These are phyloP conservation scores for Aradophagus sp. DNA, from an alignment of 1,140 invertebrate species.

Conservation along the genomic window DNA sequence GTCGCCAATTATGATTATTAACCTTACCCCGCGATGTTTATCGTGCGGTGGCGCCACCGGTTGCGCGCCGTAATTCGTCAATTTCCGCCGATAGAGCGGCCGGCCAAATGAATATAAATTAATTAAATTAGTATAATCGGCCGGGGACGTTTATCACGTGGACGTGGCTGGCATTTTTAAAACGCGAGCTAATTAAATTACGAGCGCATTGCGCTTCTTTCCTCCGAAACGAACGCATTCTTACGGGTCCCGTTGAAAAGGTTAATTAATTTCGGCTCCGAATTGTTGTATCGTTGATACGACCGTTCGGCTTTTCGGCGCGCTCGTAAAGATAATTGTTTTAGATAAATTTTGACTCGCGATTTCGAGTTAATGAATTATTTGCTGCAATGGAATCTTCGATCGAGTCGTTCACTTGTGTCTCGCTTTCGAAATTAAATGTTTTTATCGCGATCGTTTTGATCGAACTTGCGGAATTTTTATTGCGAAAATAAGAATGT, in stretches of 20 bases:
- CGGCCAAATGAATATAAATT: too few relatives aligned
- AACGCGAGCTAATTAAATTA: constrained; percentile 9
- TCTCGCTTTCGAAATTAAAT: too few relatives aligned
- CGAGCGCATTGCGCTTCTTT: constrained; percentile 5
- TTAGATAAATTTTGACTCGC: constrained; percentile 10
- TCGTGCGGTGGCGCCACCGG: background rate
- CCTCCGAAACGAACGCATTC: constrained; percentile 13
- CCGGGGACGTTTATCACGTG: background rate
- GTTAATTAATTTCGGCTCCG: constrained; percentile 9
- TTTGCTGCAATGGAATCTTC: too few relatives aligned
- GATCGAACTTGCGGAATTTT: too few relatives aligned
- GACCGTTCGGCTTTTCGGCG: background rate
- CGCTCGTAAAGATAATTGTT: constrained; percentile 13
- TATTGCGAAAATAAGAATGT: too few relatives aligned
- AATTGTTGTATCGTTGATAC: constrained; percentile 8
- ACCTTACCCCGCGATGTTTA: constrained; percentile 15
- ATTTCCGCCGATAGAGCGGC: constrained; percentile 26
- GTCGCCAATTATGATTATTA: constrained; percentile 33
- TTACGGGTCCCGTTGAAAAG: constrained; percentile 10
- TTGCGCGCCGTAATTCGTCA: constrained; percentile 39
- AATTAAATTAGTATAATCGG: constrained; percentile 34
- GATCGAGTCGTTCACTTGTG: too few relatives aligned
- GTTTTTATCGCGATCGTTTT: too few relatives aligned
- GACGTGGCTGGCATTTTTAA: constrained; percentile 21
- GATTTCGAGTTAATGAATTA: background rate